Evolutionary conservation across 2,888 invertebrate species (phyloP), one percentile per base, ranked within the genome.

Genomic region (Agonopterix subpropinquella): DNA sequence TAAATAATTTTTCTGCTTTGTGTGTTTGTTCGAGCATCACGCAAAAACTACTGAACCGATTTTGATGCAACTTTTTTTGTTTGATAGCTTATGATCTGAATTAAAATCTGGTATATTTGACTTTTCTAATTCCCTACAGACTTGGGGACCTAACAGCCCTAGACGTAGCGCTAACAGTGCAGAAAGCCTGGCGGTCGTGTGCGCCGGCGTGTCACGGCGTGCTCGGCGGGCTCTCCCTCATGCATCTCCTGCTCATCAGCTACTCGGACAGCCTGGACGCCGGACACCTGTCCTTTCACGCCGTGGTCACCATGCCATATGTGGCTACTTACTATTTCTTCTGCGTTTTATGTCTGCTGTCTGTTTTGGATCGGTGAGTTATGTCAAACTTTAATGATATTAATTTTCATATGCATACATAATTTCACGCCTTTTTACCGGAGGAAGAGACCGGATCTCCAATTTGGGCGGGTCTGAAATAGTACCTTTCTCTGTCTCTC

Each of bases 141-240:
- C 57, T 87, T 52, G 84, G 86, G 0, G 83, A 89, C 45, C 56
- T 85, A 11, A 87, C 84, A 1, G 90, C 91, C 0, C 62, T 92
- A 37, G 90, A 91, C 57, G 71, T 91, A 35, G 91, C 91, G 0
- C 58, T 91, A 9, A 64, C 70, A 0, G 73, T 86, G 1, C 92
- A 92, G 58, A 80, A 76, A 11, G 79, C 80, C 0, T 89, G 89
- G 88, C 75, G 89, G 2, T 80, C 84, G 43, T 75, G 86, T 7
- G 89, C 90, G 0, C 80, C 84, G 0, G 84, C 91, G 0, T 91
- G 91, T 59, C 91, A 91, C 64, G 92, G 92, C 0, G 74, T 92
- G 3, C 77, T 92, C 1, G 92, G 90, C 0, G 92, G 92, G 0
- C 55, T 92, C 11, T 87, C 90, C 0, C 69, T 92, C 18, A 89